A percentile compares a stretch with the other conserved stretches of the same genome.
Conservation (phyloP, 37 sponge, comb jelly and placozoan genomes). For the Aplysina aerophoba region DNA sequence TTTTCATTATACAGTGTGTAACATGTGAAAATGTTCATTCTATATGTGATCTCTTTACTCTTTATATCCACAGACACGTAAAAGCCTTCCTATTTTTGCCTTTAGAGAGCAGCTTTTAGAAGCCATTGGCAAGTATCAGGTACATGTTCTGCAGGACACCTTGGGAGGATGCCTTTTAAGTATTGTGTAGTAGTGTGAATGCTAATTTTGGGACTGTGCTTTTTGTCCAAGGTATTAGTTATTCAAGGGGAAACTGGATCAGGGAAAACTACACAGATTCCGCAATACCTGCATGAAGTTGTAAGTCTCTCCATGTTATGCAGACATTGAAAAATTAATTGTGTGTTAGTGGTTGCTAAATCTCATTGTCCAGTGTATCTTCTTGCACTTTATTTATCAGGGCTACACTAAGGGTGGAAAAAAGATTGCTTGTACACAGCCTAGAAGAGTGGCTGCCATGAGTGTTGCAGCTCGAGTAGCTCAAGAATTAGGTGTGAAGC, state of each 20-base stretch:
- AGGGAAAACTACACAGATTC: slow-evolving; percentile 99
- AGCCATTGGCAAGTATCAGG: slow-evolving; percentile 91
- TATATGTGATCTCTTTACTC: neutral
- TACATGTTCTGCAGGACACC: slow-evolving; percentile 21
- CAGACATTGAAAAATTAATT: neutral
- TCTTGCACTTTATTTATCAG: slow-evolving; percentile 24
- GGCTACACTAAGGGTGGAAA: slow-evolving; percentile 78
- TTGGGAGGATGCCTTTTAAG: too few relatives aligned
- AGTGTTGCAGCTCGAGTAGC: slow-evolving; percentile 99
- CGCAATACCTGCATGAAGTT: slow-evolving; percentile 93
- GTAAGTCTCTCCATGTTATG: slow-evolving; percentile 42
- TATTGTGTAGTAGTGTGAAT: neutral
- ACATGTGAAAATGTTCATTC: neutral
- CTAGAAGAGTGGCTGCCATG: slow-evolving; percentile 99
- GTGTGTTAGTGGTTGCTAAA: neutral
- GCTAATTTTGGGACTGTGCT: neutral
- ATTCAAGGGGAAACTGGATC: slow-evolving; percentile 99
- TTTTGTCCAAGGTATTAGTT: slow-evolving; percentile 71
- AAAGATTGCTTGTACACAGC: slow-evolving; percentile 98
- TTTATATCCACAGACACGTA: slow-evolving; percentile 61
- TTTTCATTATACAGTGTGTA: too few relatives aligned
- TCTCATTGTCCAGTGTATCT: neutral
- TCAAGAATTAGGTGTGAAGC: slow-evolving; percentile 93
- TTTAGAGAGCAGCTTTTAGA: slow-evolving; percentile 85
- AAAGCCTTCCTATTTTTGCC: slow-evolving; percentile 89